Evolutionary conservation across 2,113 vertebrate species (phyloP).

Genomic region (Xyrauchen texanus): DNA sequence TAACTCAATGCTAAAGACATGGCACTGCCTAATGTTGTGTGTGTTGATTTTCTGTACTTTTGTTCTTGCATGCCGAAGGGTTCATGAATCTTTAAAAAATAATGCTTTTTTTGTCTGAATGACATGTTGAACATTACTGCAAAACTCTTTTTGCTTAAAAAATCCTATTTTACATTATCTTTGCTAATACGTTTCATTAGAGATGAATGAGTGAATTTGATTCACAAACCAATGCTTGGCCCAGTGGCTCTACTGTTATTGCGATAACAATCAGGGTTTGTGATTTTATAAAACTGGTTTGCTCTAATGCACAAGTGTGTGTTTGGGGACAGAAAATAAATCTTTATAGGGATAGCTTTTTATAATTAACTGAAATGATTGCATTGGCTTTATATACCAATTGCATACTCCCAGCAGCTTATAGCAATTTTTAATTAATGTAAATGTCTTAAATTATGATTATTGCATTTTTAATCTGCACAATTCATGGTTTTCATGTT

Average conservation of each 20-base stretch:
- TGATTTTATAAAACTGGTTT: constrained; percentile 75
- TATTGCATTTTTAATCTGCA: constrained; percentile 37
- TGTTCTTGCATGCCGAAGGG: constrained; percentile 53
- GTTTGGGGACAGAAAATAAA: constrained; percentile 59
- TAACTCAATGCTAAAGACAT: constrained; percentile 57
- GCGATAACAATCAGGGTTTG: constrained; percentile 64
- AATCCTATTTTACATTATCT: constrained; percentile 52
- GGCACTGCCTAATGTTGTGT: constrained; percentile 56
- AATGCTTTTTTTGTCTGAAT: constrained; percentile 27
- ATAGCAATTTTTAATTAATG: constrained; percentile 51
- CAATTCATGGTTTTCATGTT: constrained; percentile 48
- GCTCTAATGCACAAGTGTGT: constrained; percentile 74
- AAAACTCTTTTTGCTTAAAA: constrained; percentile 46
- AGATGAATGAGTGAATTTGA: constrained; percentile 63
- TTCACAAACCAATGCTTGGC: constrained; percentile 59
- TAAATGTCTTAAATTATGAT: constrained; percentile 34
- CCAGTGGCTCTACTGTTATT: constrained; percentile 61
- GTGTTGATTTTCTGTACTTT: constrained; percentile 49
- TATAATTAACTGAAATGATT: constrained; percentile 62
- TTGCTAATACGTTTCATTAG: constrained; percentile 52
- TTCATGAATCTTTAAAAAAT: constrained; percentile 48
- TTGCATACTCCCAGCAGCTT: constrained; percentile 53
- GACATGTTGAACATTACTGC: constrained; percentile 43
- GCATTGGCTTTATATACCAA: constrained; percentile 59
- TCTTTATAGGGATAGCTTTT: constrained; percentile 56